Evolutionary conservation across 2,113 vertebrate species (phyloP).

Genomic region (Brienomyrus longianalis): DNA sequence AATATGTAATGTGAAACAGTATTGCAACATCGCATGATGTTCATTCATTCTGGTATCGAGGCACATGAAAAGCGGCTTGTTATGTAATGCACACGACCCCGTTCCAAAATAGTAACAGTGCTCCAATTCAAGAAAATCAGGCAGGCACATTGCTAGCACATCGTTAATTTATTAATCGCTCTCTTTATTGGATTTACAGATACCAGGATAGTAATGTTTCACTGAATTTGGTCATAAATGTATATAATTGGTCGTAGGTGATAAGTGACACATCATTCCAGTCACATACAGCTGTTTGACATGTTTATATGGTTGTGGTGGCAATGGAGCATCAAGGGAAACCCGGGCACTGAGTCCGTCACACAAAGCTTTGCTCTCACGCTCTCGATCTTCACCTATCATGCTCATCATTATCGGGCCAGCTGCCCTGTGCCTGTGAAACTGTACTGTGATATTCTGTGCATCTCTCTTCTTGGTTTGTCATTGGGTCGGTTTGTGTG

Average conservation of each 20-base stretch:
- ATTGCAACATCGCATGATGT: not conserved
- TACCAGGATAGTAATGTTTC: not conserved
- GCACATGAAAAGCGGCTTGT: not conserved
- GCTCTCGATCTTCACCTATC: constrained; percentile 19
- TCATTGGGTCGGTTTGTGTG: constrained; percentile 52
- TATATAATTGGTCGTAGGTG: not conserved
- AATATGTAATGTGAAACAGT: not conserved
- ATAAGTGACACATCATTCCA: not conserved
- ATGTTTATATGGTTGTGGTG: not conserved
- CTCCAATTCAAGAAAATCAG: not conserved
- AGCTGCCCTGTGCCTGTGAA: constrained; percentile 37
- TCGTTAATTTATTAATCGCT: not conserved
- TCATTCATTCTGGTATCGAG: not conserved
- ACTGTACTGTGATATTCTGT: constrained; percentile 35
- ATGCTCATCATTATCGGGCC: constrained; percentile 26
- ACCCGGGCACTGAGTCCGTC: constrained; percentile 21
- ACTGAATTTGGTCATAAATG: not conserved
- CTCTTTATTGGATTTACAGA: not conserved
- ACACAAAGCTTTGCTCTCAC: constrained; percentile 9
- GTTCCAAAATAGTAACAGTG: not conserved
- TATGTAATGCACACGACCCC: not conserved
- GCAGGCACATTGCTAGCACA: not conserved
- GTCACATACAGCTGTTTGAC: not conserved
- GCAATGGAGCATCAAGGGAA: constrained; percentile 4
- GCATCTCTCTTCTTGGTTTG: constrained; percentile 49